These are phyloP conservation scores for Ctenochaetus hawaiiensis DNA, from an alignment of 2,797 vertebrate genomes.

Conservation along the genomic window DNA sequence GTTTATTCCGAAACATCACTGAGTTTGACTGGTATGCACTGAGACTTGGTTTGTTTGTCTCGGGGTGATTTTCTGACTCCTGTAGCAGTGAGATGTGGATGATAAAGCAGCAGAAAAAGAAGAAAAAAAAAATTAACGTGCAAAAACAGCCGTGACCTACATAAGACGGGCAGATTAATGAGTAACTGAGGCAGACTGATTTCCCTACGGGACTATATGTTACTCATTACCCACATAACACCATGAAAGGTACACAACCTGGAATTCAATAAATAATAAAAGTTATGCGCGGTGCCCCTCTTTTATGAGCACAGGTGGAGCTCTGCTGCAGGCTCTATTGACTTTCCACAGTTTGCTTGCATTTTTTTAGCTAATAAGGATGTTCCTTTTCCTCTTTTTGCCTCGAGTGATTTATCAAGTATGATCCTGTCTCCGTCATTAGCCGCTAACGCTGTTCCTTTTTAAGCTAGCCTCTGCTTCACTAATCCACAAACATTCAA, in stretches of 20 bases:
- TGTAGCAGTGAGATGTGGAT: conserved; percentile 42
- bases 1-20: conserved; percentile 32
- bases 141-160: conserved; percentile 73
- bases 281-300: background rate
- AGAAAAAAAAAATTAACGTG: conserved; percentile 35
- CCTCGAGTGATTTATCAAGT: background rate
- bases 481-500: background rate
- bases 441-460: background rate
- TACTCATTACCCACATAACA: conserved; percentile 58
- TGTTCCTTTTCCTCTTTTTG: background rate
- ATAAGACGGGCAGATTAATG: conserved; percentile 70
- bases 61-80: conserved; percentile 21
- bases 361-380: background rate
- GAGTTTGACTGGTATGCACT: background rate
- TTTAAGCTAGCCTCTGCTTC: background rate
- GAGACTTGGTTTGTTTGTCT: conserved; percentile 8
- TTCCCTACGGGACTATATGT: conserved; percentile 63
- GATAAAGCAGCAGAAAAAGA: conserved; percentile 56
- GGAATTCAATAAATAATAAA: conserved; percentile 35
- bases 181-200: conserved; percentile 68
- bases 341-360: background rate
- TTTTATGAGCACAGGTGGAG: conserved; percentile 10
- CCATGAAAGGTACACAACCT: conserved; percentile 31
- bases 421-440: background rate
- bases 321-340: background rate